Conservation (phyloP, 2,888 invertebrate species). For the Bombylius discolor region DNA sequence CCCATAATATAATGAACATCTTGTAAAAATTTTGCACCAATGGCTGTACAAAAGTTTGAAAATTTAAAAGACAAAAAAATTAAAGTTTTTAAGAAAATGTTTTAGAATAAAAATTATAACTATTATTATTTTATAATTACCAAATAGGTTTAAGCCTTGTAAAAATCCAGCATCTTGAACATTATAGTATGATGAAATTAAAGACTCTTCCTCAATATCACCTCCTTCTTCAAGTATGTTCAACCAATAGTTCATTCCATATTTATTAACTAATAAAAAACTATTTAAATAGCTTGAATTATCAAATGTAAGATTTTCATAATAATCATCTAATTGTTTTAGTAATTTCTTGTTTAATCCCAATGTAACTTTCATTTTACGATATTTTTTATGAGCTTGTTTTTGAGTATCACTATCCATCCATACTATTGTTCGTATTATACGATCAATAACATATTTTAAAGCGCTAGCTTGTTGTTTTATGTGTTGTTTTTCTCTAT, state of each 20-base stretch:
- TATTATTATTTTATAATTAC: not conserved
- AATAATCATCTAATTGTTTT: not conserved
- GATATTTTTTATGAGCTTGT: not conserved
- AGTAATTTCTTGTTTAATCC: not conserved
- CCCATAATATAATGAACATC: not conserved
- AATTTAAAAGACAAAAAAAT: not conserved
- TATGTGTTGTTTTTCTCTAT: not conserved
- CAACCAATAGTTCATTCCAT: not conserved
- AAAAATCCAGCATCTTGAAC: not conserved
- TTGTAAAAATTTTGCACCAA: conserved; percentile 1
- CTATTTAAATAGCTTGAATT: not conserved
- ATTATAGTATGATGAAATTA: not conserved
- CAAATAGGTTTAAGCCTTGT: not conserved
- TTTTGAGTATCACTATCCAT: not conserved
- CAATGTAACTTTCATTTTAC: not conserved
- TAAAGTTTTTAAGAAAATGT: too few relatives aligned
- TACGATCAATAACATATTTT: not conserved
- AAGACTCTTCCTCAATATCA: not conserved
- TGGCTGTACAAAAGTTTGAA: not conserved
- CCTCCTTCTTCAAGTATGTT: not conserved
- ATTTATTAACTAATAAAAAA: not conserved
- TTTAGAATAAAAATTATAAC: not conserved
- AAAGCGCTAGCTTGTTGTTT: not conserved
- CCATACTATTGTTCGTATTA: not conserved
- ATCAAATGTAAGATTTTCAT: not conserved